phyloP scores from a whole-genome alignment of 2,888 invertebrate species.

The Acanthosepion esculentum region DNA sequence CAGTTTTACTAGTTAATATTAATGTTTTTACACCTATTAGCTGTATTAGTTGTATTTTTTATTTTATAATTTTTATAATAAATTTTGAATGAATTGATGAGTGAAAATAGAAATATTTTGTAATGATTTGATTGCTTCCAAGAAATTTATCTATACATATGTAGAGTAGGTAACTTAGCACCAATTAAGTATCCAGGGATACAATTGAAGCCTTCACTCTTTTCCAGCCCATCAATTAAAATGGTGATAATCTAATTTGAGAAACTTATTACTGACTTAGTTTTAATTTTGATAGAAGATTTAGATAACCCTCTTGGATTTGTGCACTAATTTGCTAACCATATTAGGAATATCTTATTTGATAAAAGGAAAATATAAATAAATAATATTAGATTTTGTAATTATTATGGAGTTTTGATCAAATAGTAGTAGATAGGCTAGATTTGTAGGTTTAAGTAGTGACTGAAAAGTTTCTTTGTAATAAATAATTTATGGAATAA shows the following conservation, averaged over 20 bases:
- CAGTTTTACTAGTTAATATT: too few relatives aligned
- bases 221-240: not conserved
- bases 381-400: too few relatives aligned
- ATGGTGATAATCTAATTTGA: not conserved
- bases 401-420: too few relatives aligned
- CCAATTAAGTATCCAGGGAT: not conserved
- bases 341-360: not conserved
- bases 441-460: too few relatives aligned
- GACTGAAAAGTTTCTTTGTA: too few relatives aligned
- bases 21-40: too few relatives aligned
- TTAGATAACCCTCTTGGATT: not conserved
- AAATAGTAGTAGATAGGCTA: too few relatives aligned
- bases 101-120: too few relatives aligned
- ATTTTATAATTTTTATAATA: not conserved
- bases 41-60: not conserved
- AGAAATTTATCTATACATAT: not conserved
- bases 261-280: not conserved
- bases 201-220: not conserved
- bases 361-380: not conserved
- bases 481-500: too few relatives aligned
- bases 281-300: too few relatives aligned
- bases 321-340: not conserved
- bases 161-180: not conserved
- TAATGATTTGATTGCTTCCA: too few relatives aligned
- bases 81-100: too few relatives aligned